phyloP scores from a whole-genome alignment of 2,888 invertebrate genomes.

The Epinotia demarniana region DNA sequence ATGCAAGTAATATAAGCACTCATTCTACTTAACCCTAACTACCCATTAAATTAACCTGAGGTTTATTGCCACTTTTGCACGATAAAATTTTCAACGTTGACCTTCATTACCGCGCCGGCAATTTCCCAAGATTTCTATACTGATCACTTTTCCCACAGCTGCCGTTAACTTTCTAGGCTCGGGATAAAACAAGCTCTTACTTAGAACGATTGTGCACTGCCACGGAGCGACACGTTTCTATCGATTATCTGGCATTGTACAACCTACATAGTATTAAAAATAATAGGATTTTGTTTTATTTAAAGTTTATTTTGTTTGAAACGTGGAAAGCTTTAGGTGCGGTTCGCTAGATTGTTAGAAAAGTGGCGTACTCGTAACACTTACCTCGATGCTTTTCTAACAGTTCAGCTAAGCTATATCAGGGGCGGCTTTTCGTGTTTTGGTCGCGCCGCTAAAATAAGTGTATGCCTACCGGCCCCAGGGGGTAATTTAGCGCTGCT shows the following conservation, averaged over 20 bases:
- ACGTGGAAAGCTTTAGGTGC: too few species aligned
- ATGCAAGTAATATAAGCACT: background rate
- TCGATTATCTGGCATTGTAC: background rate
- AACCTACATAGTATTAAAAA: background rate
- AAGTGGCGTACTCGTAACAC: too few species aligned
- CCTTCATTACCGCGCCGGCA: background rate
- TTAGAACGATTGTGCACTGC: background rate
- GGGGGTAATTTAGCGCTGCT: too few species aligned
- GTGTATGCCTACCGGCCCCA: too few species aligned
- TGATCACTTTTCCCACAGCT: constrained; percentile 36
- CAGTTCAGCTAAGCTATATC: too few species aligned
- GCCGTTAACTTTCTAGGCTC: constrained; percentile 33
- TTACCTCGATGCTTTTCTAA: too few species aligned
- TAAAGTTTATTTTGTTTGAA: too few species aligned
- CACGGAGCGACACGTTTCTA: constrained; percentile 18
- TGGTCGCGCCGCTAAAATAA: too few species aligned
- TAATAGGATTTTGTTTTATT: too few species aligned
- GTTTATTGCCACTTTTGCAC: background rate
- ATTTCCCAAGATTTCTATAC: constrained; percentile 38
- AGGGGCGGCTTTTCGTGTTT: too few species aligned
- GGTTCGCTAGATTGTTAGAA: too few species aligned
- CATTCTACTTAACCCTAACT: background rate
- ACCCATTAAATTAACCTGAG: background rate
- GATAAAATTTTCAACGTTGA: background rate
- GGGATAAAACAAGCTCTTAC: constrained; percentile 8